A percentile compares a stretch with the other conserved stretches of the same genome.
Evolutionary conservation across 2,113 vertebrate species (phyloP).

Genomic region (Engraulis encrasicolus): DNA sequence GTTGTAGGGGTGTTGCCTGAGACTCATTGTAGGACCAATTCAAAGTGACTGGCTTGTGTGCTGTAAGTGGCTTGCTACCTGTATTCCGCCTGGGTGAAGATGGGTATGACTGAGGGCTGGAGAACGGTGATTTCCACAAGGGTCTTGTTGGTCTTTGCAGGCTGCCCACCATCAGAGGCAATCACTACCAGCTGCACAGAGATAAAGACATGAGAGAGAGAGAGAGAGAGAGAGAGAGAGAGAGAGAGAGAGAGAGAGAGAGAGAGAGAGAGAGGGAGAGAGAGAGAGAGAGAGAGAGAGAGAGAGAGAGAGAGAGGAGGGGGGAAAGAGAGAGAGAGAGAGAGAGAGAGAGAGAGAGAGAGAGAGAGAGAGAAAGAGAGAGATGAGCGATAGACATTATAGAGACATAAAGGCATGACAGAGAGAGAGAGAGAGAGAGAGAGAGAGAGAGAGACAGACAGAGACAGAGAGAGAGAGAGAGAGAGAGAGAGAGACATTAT

Average conservation of each 20-base stretch:
- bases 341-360: neutral
- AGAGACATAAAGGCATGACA: too few relatives aligned
- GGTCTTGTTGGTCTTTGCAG: conserved; percentile 80
- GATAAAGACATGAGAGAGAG: conserved; percentile 2
- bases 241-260: neutral
- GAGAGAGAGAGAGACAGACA: neutral
- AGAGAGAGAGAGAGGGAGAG: conserved; percentile 24
- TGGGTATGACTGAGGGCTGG: conserved; percentile 87
- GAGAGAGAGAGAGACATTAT: neutral
- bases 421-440: neutral
- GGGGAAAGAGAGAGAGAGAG: neutral
- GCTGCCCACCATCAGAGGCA: conserved; percentile 85
- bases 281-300: neutral
- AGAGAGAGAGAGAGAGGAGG: neutral
- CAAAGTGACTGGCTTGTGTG: too few relatives aligned
- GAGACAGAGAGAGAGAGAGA: neutral
- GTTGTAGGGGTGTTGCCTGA: too few relatives aligned
- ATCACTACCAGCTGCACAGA: conserved; percentile 77
- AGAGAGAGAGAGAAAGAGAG: neutral
- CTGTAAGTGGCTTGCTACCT: conserved; percentile 70
- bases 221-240: neutral
- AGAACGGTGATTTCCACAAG: conserved; percentile 81
- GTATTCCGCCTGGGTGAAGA: conserved; percentile 86
- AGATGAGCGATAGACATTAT: too few relatives aligned
- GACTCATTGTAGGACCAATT: too few relatives aligned